Percentiles rank a stretch among this genome's conserved stretches.
Conservation (phyloP, 2,888 invertebrate genomes). For the Hydrotaea diabolus region DNA sequence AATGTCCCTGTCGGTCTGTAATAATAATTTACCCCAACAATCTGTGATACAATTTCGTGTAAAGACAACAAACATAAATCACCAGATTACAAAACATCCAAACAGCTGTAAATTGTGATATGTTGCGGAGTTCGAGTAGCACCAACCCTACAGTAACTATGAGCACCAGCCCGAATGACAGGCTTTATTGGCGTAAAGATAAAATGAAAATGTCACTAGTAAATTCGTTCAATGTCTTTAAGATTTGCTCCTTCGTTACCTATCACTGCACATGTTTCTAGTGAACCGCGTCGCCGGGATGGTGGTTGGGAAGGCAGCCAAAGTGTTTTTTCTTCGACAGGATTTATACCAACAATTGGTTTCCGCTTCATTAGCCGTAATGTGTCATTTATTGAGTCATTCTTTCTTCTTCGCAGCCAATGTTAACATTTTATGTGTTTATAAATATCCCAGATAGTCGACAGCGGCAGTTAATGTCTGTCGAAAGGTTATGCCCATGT, state of each 20-base stretch:
- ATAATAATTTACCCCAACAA: neutral
- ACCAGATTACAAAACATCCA: neutral
- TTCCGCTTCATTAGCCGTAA: constrained; percentile 56
- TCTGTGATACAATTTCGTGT: neutral
- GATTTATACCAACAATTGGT: constrained; percentile 54
- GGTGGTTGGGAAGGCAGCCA: neutral
- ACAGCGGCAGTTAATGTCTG: neutral
- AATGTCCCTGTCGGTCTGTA: neutral
- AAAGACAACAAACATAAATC: constrained; percentile 3
- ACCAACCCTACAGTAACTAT: neutral
- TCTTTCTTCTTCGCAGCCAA: constrained; percentile 11
- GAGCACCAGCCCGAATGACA: neutral
- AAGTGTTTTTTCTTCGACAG: neutral
- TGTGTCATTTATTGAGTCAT: constrained; percentile 62
- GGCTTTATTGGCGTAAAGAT: neutral
- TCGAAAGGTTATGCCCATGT: neutral
- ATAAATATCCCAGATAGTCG: neutral
- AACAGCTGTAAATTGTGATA: neutral
- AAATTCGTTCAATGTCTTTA: constrained; percentile 8
- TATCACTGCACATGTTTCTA: neutral
- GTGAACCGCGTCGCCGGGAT: neutral
- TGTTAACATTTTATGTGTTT: constrained; percentile 15
- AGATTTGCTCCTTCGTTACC: neutral
- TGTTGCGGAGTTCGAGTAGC: neutral
- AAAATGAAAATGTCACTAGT: neutral